Evolutionary conservation across 2,797 vertebrate genomes (phyloP).

Genomic region (Agapornis canus): DNA sequence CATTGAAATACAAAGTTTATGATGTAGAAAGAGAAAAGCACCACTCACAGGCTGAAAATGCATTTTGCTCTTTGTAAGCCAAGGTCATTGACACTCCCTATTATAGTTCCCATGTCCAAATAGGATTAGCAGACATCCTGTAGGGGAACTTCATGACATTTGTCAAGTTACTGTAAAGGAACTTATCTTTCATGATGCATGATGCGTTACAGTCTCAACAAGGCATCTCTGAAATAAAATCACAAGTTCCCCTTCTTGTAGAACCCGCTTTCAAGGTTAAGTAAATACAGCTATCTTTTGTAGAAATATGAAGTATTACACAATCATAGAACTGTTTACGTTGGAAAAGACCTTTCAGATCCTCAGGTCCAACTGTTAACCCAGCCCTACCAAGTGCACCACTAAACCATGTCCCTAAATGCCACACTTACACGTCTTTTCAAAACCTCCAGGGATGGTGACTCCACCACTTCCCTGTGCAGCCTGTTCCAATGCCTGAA

Average conservation of each 20-base stretch:
- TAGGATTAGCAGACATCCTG: not conserved
- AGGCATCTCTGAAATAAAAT: not conserved
- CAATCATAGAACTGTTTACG: not conserved
- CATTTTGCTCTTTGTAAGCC: not conserved
- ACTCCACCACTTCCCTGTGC: not conserved
- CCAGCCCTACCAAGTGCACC: not conserved
- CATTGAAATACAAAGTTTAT: not conserved
- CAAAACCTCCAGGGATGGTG: not conserved
- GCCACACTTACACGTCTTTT: not conserved
- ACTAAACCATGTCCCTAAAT: not conserved
- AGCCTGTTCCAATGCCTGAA: not conserved
- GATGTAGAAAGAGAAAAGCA: not conserved
- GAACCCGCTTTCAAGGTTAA: not conserved
- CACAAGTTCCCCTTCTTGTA: not conserved
- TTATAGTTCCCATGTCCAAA: not conserved
- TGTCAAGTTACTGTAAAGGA: not conserved
- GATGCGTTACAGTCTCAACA: not conserved
- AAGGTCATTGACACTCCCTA: not conserved
- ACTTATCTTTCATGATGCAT: not conserved
- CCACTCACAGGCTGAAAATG: not conserved
- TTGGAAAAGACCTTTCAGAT: not conserved
- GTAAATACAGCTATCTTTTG: not conserved
- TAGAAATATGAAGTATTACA: not conserved
- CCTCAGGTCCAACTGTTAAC: not conserved
- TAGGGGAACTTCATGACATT: not conserved